Evolutionary conservation across 1,140 invertebrate genomes (phyloP).

Genomic region (Drosophila pandora): DNA sequence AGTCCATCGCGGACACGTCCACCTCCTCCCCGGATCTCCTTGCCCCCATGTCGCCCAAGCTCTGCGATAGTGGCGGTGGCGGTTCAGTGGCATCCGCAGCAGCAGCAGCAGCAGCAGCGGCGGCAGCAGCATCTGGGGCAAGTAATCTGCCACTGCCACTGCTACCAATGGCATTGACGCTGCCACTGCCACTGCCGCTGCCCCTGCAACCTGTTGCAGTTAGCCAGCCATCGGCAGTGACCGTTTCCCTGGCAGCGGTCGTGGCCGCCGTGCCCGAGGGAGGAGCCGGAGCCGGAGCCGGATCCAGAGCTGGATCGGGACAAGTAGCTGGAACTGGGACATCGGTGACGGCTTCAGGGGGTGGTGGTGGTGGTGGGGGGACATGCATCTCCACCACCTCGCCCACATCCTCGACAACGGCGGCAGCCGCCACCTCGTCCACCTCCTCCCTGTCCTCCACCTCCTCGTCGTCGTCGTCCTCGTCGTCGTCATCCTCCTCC

Average conservation of each 20-base stretch:
- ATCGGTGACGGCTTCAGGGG: slow-evolving; percentile 24
- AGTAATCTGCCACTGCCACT: slow-evolving; percentile 62
- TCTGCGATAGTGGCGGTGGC: slow-evolving; percentile 85
- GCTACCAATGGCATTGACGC: slow-evolving; percentile 62
- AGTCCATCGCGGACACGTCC: slow-evolving; percentile 95
- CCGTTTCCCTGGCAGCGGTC: slow-evolving; percentile 47
- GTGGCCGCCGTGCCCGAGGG: slow-evolving; percentile 46
- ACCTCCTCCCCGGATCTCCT: slow-evolving; percentile 93
- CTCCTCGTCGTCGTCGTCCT: slow-evolving; percentile 38
- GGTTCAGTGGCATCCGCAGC: slow-evolving; percentile 55
- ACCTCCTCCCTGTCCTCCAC: slow-evolving; percentile 35
- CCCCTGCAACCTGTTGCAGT: slow-evolving; percentile 27
- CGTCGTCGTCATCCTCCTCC: slow-evolving; percentile 23
- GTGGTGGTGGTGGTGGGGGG: slow-evolving; percentile 28
- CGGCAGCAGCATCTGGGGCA: slow-evolving; percentile 20
- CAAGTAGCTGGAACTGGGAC: background rate
- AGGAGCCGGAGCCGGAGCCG: background rate
- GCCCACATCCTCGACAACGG: slow-evolving; percentile 39
- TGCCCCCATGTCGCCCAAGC: slow-evolving; percentile 90
- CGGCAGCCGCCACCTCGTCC: slow-evolving; percentile 42
- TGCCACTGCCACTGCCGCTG: slow-evolving; percentile 34
- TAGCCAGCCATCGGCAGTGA: slow-evolving; percentile 32
- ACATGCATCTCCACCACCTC: slow-evolving; percentile 42
- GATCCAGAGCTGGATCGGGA: background rate
- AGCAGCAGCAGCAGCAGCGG: slow-evolving; percentile 85